These are phyloP conservation scores for Sebastes alutus DNA, from an alignment of 2,797 vertebrate genomes.

Conservation along the genomic window DNA sequence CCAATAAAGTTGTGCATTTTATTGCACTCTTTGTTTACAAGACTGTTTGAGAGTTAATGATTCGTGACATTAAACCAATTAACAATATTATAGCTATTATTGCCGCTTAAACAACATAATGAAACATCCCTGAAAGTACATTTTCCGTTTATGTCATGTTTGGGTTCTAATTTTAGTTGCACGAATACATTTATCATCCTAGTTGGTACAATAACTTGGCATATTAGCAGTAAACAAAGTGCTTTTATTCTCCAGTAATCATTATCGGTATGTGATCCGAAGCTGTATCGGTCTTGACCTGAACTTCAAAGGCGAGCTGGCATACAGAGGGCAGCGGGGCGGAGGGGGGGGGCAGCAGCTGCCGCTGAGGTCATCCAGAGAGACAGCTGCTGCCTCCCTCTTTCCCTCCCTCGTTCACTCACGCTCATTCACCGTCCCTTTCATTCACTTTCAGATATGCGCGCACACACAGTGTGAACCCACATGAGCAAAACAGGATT, in stretches of 20 bases:
- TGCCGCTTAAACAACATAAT: not conserved
- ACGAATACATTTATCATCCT: not conserved
- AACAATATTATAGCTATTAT: not conserved
- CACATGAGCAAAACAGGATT: not conserved
- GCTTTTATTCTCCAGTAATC: conserved; percentile 34
- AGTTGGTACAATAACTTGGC: not conserved
- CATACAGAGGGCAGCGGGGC: conserved; percentile 43
- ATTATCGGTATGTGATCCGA: conserved; percentile 55
- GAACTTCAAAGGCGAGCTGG: conserved; percentile 71
- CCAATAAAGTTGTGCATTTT: not conserved
- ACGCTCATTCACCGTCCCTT: conserved; percentile 38
- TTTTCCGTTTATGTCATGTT: not conserved
- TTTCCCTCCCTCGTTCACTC: not conserved
- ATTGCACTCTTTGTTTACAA: not conserved
- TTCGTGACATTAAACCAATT: not conserved
- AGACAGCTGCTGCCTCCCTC: conserved; percentile 67
- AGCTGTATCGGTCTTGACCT: conserved; percentile 55
- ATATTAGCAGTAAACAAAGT: not conserved
- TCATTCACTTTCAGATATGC: conserved; percentile 35
- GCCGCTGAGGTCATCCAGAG: conserved; percentile 74
- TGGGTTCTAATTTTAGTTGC: not conserved
- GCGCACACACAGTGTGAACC: conserved; percentile 10
- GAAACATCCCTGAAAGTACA: not conserved
- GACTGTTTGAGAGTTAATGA: not conserved
- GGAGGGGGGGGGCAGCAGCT: conserved; percentile 62